Evolutionary conservation across 2,888 invertebrate genomes (phyloP).

Genomic region (Mythimna impura): DNA sequence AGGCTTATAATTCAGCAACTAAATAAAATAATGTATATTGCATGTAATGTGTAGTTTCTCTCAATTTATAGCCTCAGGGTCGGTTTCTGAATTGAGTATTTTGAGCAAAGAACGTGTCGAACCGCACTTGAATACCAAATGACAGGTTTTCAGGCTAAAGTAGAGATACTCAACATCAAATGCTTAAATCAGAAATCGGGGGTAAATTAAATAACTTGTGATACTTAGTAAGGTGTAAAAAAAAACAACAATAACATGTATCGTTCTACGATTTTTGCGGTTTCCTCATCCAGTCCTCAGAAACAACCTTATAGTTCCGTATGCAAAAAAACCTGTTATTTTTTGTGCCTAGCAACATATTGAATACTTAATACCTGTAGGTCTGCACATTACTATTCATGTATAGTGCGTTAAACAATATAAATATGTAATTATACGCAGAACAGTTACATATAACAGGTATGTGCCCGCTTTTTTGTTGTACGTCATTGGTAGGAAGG

Average conservation of each 20-base stretch:
- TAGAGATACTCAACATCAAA: too few relatives aligned
- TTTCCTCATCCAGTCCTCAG: constrained; percentile 12
- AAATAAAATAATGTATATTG: too few relatives aligned
- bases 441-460: constrained; percentile 38
- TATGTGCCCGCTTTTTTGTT: constrained; percentile 28
- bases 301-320: constrained; percentile 11
- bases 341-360: constrained; percentile 20
- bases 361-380: not conserved
- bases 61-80: too few relatives aligned
- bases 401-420: constrained; percentile 21
- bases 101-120: too few relatives aligned
- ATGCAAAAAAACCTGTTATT: constrained; percentile 18
- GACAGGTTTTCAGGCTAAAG: too few relatives aligned
- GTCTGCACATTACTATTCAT: constrained; percentile 24
- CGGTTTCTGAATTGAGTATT: too few relatives aligned
- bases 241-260: not conserved
- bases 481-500: constrained; percentile 5
- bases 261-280: not conserved
- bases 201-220: too few relatives aligned
- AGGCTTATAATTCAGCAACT: too few relatives aligned
- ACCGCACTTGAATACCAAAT: too few relatives aligned
- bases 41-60: too few relatives aligned
- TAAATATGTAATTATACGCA: constrained; percentile 38
- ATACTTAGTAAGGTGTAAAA: too few relatives aligned
- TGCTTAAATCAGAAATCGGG: too few relatives aligned